Base-by-base conservation (phyloP, 1,140 invertebrate genomes). In the honey bee (Apis mellifera) region DNA sequence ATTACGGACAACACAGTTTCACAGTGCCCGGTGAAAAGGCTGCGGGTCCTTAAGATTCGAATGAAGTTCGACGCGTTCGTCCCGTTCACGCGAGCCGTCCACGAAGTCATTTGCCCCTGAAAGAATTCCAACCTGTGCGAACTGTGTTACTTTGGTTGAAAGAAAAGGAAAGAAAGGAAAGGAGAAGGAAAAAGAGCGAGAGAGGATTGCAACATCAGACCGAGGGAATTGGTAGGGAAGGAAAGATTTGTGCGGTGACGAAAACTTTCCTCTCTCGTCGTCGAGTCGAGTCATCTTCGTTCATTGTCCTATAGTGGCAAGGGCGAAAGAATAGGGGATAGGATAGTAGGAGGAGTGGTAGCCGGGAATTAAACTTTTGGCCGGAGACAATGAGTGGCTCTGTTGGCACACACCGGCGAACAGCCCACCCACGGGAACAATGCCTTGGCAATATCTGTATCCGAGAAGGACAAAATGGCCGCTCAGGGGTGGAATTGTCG, bases 351-450 rank as follows among this genome's bases (percentile, higher is more conserved):
- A n/a, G 65, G 42, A 48, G 73, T 77, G 83, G 71, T 74, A 65
- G 83, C 57, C 68, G 54, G 70, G 79, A 89, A 89, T 89, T 89
- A 89, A 89, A 89, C 84, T 89, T 89, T 89, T 74, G 86, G 68
- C 62, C 26, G 55, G 73, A 65, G 85, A 89, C 88, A 89, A 89
- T 89, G 82, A 80, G 75, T 59, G 76, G 50, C 81, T 82, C 85
- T 55, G 72, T 89, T 82, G 79, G 82, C 78, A 85, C 57, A 89
- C 82, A 78, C 32, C 77, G 70, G 23, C 82, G 85, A 83, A 83
- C 76, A 80, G 76, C 73, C 83, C 64, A 54, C 23, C 50, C 32
- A 42, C 32, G 75, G 55, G 82, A 88, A 87, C 89, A 89, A 90
- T 90, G 86, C 73, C 81, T 78, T 78, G 77, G 78, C 84, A 84